Evolutionary conservation across 2,888 invertebrate species (phyloP), one percentile per base, ranked within the genome.

Genomic region (Enchytraeus crypticus): DNA sequence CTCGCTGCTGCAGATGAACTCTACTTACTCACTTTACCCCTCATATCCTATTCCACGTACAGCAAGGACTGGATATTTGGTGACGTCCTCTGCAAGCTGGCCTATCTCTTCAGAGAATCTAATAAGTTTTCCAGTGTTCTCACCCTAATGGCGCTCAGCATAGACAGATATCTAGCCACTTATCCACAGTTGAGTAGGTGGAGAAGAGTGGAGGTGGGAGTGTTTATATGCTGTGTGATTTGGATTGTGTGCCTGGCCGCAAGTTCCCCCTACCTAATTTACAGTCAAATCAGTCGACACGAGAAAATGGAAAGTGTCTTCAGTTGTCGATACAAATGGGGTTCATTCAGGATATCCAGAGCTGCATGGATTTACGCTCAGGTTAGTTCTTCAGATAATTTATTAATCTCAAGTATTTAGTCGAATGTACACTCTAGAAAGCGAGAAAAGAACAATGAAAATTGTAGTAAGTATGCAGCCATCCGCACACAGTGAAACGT

Each of bases 101-200:
- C 59, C 27, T 46, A 51, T 34, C 64, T 53, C 45, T 8, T 66
- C 3, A 21, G 58, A 11, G 64, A 61, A 27, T 59, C 56, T 32
- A 67, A 67, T 53, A 58, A 59, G 34, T 59, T 59, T 21, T 46
- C 56, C 21, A 61, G 64, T 38, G 60, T 67, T 2, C 60, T 63
- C 43, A 67, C 62, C 11, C 57, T 66, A 54, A 62, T 63, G 51
- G 65, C 65, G 0, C 51, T 66, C 5, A 55, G 60, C 21, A 27
- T 61, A 8, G 67, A 67, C 61, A 53, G 67, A 3, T 67, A 57
- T 53, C n/a, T 66, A 0, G 67, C 67, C 5, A 64, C 57, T 49
- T 66, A 59, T 46, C 56, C 62, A 56, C 62, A 62, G 38, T 29
- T 61, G 18, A 59, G 57, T 5, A 57, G 58, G 26, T 53, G 56